phyloP scores from a whole-genome alignment of 2,797 vertebrate species.

The Mastacembelus armatus region DNA sequence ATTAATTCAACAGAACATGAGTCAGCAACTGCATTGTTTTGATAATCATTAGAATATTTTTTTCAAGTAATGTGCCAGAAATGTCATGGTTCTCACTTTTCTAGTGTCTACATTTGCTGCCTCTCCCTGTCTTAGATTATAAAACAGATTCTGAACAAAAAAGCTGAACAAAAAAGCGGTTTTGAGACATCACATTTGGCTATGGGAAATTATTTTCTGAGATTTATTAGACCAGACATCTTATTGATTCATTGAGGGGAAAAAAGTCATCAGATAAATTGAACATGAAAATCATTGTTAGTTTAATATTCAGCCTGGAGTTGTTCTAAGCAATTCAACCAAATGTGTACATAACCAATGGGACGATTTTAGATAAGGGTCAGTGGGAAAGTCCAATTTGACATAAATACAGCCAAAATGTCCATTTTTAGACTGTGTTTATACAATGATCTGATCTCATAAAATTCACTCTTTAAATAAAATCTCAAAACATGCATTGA shows the following conservation, averaged over 20 bases:
- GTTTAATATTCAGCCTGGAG: neutral
- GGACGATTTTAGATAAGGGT: neutral
- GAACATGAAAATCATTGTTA: neutral
- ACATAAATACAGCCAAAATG: conserved; percentile 31
- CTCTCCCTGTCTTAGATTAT: neutral
- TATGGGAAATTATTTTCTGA: neutral
- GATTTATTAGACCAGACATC: neutral
- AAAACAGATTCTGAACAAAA: neutral
- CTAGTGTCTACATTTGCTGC: neutral
- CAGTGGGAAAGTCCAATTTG: neutral
- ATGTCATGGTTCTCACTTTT: neutral
- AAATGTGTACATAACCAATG: neutral
- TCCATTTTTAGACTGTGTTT: conserved; percentile 14
- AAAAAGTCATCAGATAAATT: neutral
- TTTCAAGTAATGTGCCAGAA: neutral
- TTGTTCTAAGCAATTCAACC: neutral
- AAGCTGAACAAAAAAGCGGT: neutral
- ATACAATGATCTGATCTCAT: conserved; percentile 7
- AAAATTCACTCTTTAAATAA: conserved; percentile 2
- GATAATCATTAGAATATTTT: neutral
- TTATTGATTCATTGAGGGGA: neutral
- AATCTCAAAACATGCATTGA: conserved; percentile 37
- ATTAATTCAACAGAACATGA: neutral
- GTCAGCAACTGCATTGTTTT: neutral
- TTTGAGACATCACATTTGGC: neutral